Percentiles rank a stretch among this genome's conserved stretches.
Conservation (phyloP, 2,888 invertebrate species). For the Amblyjoppa proteus region DNA sequence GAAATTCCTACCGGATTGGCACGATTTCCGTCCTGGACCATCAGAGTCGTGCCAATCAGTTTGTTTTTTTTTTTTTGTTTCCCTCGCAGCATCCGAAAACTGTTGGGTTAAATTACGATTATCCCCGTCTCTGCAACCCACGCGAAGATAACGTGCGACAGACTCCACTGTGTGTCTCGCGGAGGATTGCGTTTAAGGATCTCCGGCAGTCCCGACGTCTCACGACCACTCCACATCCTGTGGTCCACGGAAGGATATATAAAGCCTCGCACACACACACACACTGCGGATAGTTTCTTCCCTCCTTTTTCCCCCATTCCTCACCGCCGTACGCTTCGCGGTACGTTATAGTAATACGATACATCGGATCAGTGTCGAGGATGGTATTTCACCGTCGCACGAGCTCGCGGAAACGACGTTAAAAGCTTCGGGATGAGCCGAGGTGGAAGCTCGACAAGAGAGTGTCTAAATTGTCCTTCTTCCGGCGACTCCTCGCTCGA, state of each 20-base stretch:
- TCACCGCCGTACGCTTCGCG: background rate
- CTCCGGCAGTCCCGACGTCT: background rate
- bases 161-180: too few relatives aligned
- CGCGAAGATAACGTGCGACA: too few relatives aligned
- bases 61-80: too few relatives aligned
- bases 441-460: background rate
- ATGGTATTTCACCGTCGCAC: conserved; percentile 46
- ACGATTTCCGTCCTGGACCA: too few relatives aligned
- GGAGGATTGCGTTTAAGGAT: too few relatives aligned
- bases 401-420: conserved; percentile 58
- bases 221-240: background rate
- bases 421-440: conserved; percentile 50
- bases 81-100: too few relatives aligned
- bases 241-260: background rate
- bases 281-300: background rate
- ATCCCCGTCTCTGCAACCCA: too few relatives aligned
- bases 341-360: conserved; percentile 23
- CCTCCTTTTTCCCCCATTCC: background rate
- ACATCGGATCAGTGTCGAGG: conserved; percentile 34
- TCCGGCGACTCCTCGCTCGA: conserved; percentile 3
- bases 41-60: too few relatives aligned
- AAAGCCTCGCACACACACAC: conserved; percentile 6
- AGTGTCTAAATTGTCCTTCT: conserved; percentile 32
- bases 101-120: too few relatives aligned
- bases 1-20: too few relatives aligned